Evolutionary conservation across 64 coral and sea anemone species (phyloP).

Genomic region (Stichodactyla helianthus): DNA sequence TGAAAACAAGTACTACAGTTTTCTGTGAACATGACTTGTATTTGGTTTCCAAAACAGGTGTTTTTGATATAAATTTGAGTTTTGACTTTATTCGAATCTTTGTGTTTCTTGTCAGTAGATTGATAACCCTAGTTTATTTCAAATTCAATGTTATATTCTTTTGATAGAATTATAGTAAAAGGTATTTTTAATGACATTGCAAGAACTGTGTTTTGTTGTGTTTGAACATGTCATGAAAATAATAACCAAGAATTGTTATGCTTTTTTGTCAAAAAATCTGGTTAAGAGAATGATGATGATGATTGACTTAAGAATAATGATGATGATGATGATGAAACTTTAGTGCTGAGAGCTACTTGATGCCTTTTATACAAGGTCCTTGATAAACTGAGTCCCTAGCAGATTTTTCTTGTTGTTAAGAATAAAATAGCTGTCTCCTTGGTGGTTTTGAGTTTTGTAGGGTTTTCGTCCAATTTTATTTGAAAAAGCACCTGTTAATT

Average conservation of each 20-base stretch:
- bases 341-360: not conserved
- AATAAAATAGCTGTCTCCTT: not conserved
- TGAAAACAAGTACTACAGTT: not conserved
- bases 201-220: too few relatives aligned
- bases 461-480: not conserved
- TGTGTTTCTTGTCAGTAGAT: not conserved
- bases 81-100: not conserved
- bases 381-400: not conserved
- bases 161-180: too few relatives aligned
- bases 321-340: not conserved
- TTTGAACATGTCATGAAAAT: not conserved
- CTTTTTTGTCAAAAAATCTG: not conserved
- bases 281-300: not conserved
- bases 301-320: not conserved
- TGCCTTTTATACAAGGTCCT: not conserved
- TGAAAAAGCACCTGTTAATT: not conserved
- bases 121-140: not conserved
- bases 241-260: not conserved
- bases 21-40: not conserved
- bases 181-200: too few relatives aligned
- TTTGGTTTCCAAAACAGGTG: not conserved
- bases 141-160: not conserved
- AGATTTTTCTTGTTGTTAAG: not conserved
- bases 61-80: not conserved
- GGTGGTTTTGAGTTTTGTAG: not conserved